Evolutionary conservation across 2,888 invertebrate species (phyloP).

Genomic region (Hirtodrosophila duncani): DNA sequence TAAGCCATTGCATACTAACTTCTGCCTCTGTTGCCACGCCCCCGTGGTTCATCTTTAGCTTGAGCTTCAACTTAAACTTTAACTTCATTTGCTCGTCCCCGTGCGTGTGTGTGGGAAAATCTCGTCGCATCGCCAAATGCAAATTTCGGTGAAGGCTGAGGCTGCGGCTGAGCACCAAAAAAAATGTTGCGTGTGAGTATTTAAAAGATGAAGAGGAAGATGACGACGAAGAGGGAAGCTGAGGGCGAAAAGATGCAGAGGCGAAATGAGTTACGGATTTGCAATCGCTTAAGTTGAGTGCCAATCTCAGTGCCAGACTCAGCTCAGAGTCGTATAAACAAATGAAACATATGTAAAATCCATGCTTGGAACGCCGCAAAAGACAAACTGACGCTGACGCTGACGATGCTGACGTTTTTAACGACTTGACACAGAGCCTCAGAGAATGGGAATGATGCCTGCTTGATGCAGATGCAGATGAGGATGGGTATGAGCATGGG

Average conservation of each 20-base stretch:
- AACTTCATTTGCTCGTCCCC: not conserved
- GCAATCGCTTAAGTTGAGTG: slow-evolving; percentile 71
- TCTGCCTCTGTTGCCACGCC: not conserved
- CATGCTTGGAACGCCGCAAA: slow-evolving; percentile 50
- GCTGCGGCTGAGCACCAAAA: no score
- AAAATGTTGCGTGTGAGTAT: slow-evolving; percentile 51
- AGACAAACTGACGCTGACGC: slow-evolving; percentile 17
- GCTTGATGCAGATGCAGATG: slow-evolving; percentile 11
- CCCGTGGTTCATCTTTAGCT: no score
- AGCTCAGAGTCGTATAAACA: slow-evolving; percentile 59
- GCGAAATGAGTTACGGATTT: slow-evolving; percentile 75
- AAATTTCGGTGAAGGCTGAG: slow-evolving; percentile 60
- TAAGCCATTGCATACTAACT: no score
- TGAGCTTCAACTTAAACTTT: no score
- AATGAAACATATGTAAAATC: slow-evolving; percentile 70
- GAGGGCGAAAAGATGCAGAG: slow-evolving; percentile 9
- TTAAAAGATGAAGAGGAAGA: slow-evolving; percentile 32
- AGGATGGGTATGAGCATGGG: slow-evolving; percentile 1
- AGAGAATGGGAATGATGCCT: slow-evolving; percentile 4
- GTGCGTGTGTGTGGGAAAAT: slow-evolving; percentile 48
- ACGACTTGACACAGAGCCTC: slow-evolving; percentile 60
- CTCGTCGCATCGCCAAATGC: slow-evolving; percentile 26
- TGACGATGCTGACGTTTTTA: slow-evolving; percentile 60
- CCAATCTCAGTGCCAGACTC: slow-evolving; percentile 53
- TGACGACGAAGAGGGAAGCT: slow-evolving; percentile 20